Evolutionary conservation across 2,797 vertebrate genomes (phyloP), one percentile per base, ranked within the genome.

Genomic region (Trematomus bernacchii): DNA sequence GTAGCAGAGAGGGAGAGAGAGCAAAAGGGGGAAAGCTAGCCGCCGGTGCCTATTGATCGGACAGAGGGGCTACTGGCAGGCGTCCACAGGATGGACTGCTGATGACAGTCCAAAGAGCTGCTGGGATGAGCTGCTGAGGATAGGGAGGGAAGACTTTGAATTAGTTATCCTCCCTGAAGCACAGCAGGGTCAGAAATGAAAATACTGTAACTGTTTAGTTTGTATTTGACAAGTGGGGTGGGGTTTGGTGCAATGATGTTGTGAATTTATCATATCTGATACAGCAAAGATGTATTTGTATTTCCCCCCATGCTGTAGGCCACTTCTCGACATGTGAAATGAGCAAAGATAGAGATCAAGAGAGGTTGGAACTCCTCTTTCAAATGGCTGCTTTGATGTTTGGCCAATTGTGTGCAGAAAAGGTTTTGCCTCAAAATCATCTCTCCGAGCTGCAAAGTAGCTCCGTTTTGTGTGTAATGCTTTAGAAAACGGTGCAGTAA

Each of bases 41-140:
- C 89, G 87, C 85, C 90, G 77, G 92, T 88, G 90, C 82, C 85
- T 92, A 94, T 94, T 92, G 93, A 94, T 94, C 84, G 70, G 82
- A 69, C 86, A 40, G 79, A 80, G 87, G 77, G 85, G 86, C 78
- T 85, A 51, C 87, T 92, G 91, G 91, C 92, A 87, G 89, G 62
- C 85, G n/a, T 91, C 91, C 93, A 91, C 79, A 64, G 91, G 91
- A 92, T 89, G 88, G 91, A 93, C 87, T 93, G 91, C 93, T 93
- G 92, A 93, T 85, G 82, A 89, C 87, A 84, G 90, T 85, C 89
- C 89, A 89, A 92, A 90, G 74, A 89, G 88, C 90, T 83, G 85
- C 79, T 42, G 59, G 80, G 91, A 92, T 89, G 91, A 90, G 87
- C 87, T 78, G 81, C 84, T 90, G 89, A 90, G 89, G 85, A 79